Conservation (phyloP, 2,888 invertebrate species). For the Erannis defoliaria region DNA sequence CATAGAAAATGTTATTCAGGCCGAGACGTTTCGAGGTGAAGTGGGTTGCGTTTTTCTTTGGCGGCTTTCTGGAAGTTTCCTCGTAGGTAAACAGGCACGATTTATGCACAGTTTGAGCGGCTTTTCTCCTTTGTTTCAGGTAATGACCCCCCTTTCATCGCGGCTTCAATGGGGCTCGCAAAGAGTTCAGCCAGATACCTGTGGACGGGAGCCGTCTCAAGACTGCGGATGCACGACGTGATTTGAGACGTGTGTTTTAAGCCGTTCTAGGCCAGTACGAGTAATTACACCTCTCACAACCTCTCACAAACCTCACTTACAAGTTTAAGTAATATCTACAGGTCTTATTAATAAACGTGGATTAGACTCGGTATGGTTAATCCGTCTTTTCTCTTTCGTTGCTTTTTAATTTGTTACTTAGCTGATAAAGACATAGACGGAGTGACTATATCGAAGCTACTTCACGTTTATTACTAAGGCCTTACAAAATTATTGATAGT, state of each 20-base stretch:
- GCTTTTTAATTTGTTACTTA: too few relatives aligned
- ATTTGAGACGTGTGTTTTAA: conserved; percentile 34
- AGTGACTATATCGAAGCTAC: too few relatives aligned
- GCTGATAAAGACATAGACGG: too few relatives aligned
- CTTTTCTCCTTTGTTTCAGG: conserved; percentile 84
- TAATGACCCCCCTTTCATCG: conserved; percentile 85
- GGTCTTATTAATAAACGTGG: background rate
- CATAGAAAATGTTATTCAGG: conserved; percentile 69
- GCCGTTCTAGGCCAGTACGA: conserved; percentile 5
- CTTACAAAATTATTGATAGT: too few relatives aligned
- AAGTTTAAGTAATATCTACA: background rate
- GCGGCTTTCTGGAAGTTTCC: conserved; percentile 73
- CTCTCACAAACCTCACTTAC: background rate
- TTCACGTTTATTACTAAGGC: too few relatives aligned
- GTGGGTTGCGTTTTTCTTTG: conserved; percentile 82
- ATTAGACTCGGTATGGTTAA: too few relatives aligned
- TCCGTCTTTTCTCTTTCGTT: too few relatives aligned
- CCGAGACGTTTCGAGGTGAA: conserved; percentile 60
- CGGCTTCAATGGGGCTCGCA: conserved; percentile 75
- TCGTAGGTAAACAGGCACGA: conserved; percentile 81
- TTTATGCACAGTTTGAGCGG: conserved; percentile 83
- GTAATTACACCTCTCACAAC: too few relatives aligned
- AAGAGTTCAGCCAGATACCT: conserved; percentile 74
- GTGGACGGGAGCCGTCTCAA: conserved; percentile 38
- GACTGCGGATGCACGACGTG: conserved; percentile 35